Conservation (phyloP, 2,113 vertebrate genomes). For the Trochalopteron elliotii region DNA sequence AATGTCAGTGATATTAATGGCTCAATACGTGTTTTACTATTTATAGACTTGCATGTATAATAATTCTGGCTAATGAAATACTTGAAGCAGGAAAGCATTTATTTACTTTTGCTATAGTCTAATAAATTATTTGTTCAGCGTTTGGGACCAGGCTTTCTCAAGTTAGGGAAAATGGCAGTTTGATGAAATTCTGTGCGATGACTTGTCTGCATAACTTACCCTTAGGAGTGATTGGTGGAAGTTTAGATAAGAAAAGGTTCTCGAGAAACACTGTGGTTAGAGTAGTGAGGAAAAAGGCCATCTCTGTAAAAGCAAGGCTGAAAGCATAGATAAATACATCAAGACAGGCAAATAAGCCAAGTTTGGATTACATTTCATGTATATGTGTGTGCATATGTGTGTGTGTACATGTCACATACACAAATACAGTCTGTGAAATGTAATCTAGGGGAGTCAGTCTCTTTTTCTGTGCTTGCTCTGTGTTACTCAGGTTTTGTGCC, state of each 20-base stretch:
- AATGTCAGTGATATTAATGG: constrained; percentile 53
- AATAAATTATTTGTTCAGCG: constrained; percentile 61
- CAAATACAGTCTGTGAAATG: background rate
- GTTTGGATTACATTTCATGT: constrained; percentile 5
- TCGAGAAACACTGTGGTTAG: background rate
- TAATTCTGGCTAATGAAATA: constrained; percentile 67
- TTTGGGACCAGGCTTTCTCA: constrained; percentile 41
- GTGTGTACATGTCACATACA: background rate
- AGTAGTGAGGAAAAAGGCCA: background rate
- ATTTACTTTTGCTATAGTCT: constrained; percentile 54
- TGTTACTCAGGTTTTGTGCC: background rate
- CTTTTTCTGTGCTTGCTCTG: background rate
- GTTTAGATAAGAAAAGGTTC: constrained; percentile 49
- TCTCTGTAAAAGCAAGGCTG: constrained; percentile 13
- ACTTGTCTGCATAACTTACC: constrained; percentile 52
- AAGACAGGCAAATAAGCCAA: constrained; percentile 1
- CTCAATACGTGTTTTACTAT: constrained; percentile 49
- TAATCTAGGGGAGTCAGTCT: background rate
- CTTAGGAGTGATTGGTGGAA: constrained; percentile 19
- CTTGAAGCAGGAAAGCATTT: constrained; percentile 48
- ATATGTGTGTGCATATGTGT: background rate
- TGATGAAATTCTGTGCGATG: constrained; percentile 47
- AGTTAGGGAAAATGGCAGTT: constrained; percentile 59
- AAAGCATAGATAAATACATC: constrained; percentile 27
- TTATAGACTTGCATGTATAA: constrained; percentile 48